These are phyloP conservation scores for Tinamus major DNA, from an alignment of 2,797 vertebrate genomes.

Conservation along the genomic window DNA sequence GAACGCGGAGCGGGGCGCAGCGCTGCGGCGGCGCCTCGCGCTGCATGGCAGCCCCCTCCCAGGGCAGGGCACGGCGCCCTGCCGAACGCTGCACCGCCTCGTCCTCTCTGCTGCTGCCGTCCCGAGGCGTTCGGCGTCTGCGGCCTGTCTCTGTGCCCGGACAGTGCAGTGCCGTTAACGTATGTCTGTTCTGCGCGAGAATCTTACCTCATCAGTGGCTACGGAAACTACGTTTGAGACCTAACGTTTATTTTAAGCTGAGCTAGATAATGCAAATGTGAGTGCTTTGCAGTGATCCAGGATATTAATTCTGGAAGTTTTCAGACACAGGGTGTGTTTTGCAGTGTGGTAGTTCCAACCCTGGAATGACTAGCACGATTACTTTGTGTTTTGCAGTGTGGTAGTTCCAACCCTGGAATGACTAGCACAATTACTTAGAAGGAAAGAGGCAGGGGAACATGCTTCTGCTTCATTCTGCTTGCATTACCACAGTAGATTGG, in stretches of 20 bases:
- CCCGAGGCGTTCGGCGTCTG: background rate
- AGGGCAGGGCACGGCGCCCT: accelerated
- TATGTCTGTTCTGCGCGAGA: background rate
- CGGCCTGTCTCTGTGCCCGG: background rate
- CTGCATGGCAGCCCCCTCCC: background rate
- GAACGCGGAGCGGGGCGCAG: too few relatives aligned
- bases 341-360: background rate
- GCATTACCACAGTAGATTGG: background rate
- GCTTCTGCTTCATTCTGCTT: background rate
- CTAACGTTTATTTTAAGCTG: background rate
- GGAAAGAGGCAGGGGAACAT: background rate
- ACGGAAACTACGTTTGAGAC: background rate
- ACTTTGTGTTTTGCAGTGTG: background rate
- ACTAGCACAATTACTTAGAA: background rate
- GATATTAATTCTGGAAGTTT: background rate
- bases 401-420: background rate
- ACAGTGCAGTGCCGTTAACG: accelerated
- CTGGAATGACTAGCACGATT: background rate
- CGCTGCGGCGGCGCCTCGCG: background rate
- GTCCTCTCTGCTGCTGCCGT: background rate
- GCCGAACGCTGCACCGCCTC: background rate
- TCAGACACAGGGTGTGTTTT: background rate
- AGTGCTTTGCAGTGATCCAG: background rate
- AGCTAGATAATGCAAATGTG: background rate
- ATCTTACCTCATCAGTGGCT: background rate